A percentile compares a stretch with the other conserved stretches of the same genome.
Conservation (phyloP, 2,113 vertebrate genomes). For the Oryzias curvinotus region DNA sequence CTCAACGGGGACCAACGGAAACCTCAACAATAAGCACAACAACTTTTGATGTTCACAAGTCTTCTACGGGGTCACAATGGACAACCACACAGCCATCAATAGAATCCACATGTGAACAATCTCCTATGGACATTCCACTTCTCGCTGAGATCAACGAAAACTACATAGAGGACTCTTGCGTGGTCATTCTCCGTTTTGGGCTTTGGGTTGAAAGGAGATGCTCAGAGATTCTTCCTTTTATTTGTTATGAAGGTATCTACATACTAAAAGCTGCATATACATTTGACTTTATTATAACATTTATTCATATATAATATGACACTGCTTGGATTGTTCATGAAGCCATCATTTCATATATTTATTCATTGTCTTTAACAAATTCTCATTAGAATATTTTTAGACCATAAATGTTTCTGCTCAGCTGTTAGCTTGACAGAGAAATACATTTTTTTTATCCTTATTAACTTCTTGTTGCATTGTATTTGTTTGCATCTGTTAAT, state of each 20-base stretch:
- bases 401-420: too few relatives aligned
- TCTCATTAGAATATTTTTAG: too few relatives aligned
- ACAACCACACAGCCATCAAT: accelerated
- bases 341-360: too few relatives aligned
- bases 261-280: too few relatives aligned
- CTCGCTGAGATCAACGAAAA: background rate
- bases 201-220: constrained; percentile 70
- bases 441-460: too few relatives aligned
- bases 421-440: too few relatives aligned
- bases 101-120: background rate
- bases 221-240: constrained; percentile 44
- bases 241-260: constrained; percentile 74
- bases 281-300: too few relatives aligned
- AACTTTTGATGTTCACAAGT: background rate
- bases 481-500: background rate
- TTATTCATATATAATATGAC: too few relatives aligned
- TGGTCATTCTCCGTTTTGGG: constrained; percentile 63
- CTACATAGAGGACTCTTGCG: constrained; percentile 65
- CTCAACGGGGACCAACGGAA: too few relatives aligned
- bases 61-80: background rate
- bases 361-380: too few relatives aligned
- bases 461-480: too few relatives aligned
- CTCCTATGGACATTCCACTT: background rate
- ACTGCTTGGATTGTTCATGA: too few relatives aligned
- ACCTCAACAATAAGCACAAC: background rate